phyloP scores from a whole-genome alignment of 2,113 vertebrate species.

The Patagioenas fasciata region DNA sequence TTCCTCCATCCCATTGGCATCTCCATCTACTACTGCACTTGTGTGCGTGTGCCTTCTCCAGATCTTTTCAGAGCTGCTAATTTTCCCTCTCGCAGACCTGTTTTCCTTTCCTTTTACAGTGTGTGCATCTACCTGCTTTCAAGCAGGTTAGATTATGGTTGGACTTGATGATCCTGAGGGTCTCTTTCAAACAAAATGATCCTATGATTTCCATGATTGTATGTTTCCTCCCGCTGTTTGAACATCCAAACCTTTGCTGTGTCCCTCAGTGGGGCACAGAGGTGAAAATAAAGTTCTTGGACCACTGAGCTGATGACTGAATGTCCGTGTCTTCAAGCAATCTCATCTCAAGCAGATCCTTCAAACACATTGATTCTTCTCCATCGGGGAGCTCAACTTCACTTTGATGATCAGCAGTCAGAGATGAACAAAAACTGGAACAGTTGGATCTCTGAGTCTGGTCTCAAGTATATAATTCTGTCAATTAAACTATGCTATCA shows the following conservation, averaged over 20 bases:
- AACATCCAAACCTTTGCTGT: not conserved
- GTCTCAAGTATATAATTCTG: not conserved
- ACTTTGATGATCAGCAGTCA: not conserved
- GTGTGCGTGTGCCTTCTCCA: not conserved
- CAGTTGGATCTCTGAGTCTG: not conserved
- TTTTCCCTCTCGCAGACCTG: not conserved
- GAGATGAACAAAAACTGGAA: not conserved
- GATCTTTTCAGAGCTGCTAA: not conserved
- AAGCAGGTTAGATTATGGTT: too few relatives aligned
- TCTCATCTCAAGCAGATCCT: not conserved
- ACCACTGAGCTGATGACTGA: not conserved
- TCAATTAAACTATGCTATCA: not conserved
- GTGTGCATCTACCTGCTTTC: not conserved
- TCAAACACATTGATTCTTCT: not conserved
- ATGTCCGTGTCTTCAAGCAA: not conserved
- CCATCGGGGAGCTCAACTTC: rapidly evolving
- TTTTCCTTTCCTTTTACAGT: not conserved
- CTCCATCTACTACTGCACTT: not conserved
- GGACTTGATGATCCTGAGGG: too few relatives aligned
- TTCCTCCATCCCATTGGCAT: not conserved
- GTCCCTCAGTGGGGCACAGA: not conserved
- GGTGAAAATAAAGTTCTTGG: not conserved
- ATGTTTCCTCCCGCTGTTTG: not conserved
- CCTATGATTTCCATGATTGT: too few relatives aligned
- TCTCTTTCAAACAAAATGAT: too few relatives aligned